Conservation (phyloP, 2,888 invertebrate genomes). For the Ptychoptera albimana region DNA sequence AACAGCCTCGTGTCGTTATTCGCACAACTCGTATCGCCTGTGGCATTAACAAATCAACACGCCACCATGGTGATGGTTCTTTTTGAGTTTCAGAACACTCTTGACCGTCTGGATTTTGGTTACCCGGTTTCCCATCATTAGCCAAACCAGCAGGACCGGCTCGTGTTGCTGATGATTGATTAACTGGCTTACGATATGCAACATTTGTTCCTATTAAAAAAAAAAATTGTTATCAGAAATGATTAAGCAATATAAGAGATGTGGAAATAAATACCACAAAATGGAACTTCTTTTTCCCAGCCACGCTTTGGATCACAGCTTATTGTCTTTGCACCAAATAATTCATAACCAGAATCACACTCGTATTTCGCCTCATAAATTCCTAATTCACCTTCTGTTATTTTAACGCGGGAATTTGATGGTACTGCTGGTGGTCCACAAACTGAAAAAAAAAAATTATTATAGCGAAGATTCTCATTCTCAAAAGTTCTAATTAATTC, state of each 20-base stretch:
- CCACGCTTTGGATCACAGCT: constrained; percentile 54
- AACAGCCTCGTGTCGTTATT: constrained; percentile 52
- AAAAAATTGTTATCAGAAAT: too few relatives aligned
- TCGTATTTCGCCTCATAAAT: constrained; percentile 54
- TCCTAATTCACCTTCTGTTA: constrained; percentile 30
- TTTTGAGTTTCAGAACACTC: constrained; percentile 79
- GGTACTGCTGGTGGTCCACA: constrained; percentile 81
- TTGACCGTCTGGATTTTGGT: constrained; percentile 75
- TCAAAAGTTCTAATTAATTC: too few relatives aligned
- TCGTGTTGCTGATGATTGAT: constrained; percentile 78
- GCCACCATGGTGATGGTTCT: constrained; percentile 89
- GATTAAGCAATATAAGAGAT: too few relatives aligned
- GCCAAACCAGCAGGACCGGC: constrained; percentile 71
- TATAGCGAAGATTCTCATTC: too few relatives aligned
- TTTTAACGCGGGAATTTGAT: constrained; percentile 55
- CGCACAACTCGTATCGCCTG: constrained; percentile 74
- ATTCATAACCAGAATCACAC: constrained; percentile 78
- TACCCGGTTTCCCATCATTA: constrained; percentile 69
- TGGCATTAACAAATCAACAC: constrained; percentile 68
- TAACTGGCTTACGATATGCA: constrained; percentile 71
- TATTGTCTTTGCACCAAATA: constrained; percentile 58
- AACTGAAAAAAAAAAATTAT: constrained; percentile 14
- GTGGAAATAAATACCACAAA: too few relatives aligned
- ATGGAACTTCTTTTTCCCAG: constrained; percentile 70
- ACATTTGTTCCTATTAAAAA: constrained; percentile 56